A percentile compares a stretch with the other conserved stretches of the same genome.
phyloP scores from a whole-genome alignment of 2,888 invertebrate genomes.

The Apodemia duryi region DNA sequence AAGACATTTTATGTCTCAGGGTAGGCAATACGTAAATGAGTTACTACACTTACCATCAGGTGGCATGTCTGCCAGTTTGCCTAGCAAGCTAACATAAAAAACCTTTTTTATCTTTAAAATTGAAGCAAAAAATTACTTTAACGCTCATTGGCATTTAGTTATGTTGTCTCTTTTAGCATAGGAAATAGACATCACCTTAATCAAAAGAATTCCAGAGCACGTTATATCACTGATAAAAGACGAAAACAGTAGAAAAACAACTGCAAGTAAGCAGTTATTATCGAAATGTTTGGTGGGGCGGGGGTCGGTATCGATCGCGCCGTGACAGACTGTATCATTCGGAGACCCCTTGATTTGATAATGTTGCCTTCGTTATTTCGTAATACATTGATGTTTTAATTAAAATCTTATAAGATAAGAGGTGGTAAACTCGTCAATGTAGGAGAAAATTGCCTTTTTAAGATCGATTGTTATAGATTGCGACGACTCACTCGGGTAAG shows the following conservation, averaged over 20 bases:
- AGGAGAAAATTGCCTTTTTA: not conserved
- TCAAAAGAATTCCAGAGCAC: not conserved
- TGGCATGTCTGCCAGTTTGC: too few relatives aligned
- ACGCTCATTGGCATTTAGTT: too few relatives aligned
- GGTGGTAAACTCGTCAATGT: not conserved
- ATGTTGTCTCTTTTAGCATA: too few relatives aligned
- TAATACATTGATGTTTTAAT: constrained; percentile 25
- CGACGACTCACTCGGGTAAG: too few relatives aligned
- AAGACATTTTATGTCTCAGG: too few relatives aligned
- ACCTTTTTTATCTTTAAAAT: too few relatives aligned
- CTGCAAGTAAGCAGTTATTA: not conserved
- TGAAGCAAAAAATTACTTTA: too few relatives aligned
- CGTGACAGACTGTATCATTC: constrained; percentile 45
- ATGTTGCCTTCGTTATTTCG: constrained; percentile 7
- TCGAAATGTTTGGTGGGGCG: constrained; percentile 25
- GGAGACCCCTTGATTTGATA: constrained; percentile 3
- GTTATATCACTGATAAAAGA: not conserved
- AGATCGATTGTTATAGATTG: too few relatives aligned
- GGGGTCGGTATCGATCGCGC: constrained; percentile 43
- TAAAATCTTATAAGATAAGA: not conserved
- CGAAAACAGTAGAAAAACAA: not conserved
- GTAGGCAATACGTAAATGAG: too few relatives aligned
- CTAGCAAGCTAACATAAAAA: too few relatives aligned
- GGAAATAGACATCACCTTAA: too few relatives aligned
- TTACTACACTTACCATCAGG: too few relatives aligned